Conservation (phyloP, 1,140 invertebrate species). For the Aporrectodea caliginosa region DNA sequence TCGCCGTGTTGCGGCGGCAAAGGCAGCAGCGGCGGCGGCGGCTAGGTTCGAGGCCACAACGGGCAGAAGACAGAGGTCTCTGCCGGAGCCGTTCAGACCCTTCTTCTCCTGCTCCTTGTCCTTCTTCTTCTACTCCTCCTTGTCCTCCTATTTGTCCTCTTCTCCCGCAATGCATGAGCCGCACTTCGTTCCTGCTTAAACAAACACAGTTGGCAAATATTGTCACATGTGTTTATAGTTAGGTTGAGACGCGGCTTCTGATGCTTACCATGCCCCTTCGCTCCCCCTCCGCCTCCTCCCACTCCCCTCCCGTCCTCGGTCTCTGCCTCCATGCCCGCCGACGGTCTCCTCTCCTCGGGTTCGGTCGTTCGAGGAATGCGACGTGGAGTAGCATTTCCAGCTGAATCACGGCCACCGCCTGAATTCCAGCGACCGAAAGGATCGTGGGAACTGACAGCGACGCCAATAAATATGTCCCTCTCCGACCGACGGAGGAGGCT, state of each 20-base stretch:
- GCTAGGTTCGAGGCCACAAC: not conserved
- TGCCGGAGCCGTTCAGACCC: not conserved
- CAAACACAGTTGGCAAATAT: conserved; percentile 2
- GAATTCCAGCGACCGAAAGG: not conserved
- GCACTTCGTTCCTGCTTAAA: not conserved
- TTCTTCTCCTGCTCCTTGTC: not conserved
- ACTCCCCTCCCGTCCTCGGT: not conserved
- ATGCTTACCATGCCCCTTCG: not conserved
- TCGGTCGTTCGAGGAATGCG: not conserved
- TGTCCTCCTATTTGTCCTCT: not conserved
- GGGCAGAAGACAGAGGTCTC: not conserved
- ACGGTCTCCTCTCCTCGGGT: not conserved
- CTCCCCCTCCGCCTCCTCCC: not conserved
- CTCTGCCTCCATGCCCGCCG: not conserved
- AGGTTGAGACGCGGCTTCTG: not conserved
- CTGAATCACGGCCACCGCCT: not conserved
- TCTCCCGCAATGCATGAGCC: not conserved
- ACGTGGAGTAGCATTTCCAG: not conserved
- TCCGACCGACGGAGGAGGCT: not conserved
- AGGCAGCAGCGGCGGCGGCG: too few species aligned
- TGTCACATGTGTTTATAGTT: conserved; percentile 1
- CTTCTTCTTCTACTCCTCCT: not conserved
- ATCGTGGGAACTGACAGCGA: not conserved
- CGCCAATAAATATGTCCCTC: not conserved
- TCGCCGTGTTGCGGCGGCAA: too few species aligned